Evolutionary conservation across 2,113 vertebrate species (phyloP).

Genomic region (Tetrax tetrax): DNA sequence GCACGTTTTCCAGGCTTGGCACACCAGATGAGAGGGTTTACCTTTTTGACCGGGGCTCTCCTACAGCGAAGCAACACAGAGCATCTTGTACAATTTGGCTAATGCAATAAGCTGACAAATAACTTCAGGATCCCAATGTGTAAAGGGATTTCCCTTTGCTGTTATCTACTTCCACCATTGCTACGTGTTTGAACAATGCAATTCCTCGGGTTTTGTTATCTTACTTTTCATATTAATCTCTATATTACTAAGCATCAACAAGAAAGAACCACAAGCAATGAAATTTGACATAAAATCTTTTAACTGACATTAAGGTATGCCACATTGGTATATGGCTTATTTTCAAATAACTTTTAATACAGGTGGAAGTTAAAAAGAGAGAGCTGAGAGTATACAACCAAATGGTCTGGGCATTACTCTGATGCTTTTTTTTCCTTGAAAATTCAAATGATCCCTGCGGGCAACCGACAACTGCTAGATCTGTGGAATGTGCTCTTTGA

Average conservation of each 20-base stretch:
- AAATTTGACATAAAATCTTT: neutral
- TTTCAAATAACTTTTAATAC: conserved; percentile 48
- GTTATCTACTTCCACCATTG: neutral
- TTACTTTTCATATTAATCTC: neutral
- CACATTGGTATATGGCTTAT: neutral
- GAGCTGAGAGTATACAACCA: conserved; percentile 17
- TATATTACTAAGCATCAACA: neutral
- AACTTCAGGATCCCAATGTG: neutral
- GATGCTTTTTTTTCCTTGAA: conserved; percentile 64
- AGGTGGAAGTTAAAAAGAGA: conserved; percentile 44
- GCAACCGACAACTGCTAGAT: conserved; percentile 87
- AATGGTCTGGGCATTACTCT: conserved; percentile 73
- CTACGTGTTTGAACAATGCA: neutral
- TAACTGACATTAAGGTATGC: neutral
- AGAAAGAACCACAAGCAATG: neutral
- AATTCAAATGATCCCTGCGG: conserved; percentile 92
- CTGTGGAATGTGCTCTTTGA: conserved; percentile 94
- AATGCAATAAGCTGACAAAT: conserved; percentile 15
- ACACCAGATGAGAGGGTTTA: neutral
- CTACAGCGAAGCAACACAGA: neutral
- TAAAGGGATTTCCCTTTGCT: conserved; percentile 24
- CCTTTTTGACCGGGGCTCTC: neutral
- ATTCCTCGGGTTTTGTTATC: neutral
- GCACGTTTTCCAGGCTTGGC: conserved; percentile 14
- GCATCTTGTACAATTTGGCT: neutral